Evolutionary conservation across 2,888 invertebrate genomes (phyloP), one percentile per base, ranked within the genome.

Genomic region (Crioceris asparagi): DNA sequence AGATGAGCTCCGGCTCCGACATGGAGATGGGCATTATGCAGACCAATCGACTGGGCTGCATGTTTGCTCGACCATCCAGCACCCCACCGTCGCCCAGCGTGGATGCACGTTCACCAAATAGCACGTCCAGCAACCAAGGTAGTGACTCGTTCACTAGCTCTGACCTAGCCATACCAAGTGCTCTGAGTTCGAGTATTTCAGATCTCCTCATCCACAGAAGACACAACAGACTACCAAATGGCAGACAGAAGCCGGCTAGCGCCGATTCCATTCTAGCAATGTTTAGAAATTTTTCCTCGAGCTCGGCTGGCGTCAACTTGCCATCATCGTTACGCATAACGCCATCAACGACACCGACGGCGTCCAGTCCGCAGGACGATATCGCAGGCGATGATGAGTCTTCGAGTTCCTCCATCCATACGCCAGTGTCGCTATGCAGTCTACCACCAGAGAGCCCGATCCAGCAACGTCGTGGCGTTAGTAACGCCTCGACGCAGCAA

Each of bases 231-330:
- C 51, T 60, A 15, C 59, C 63, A 34, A 65, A 56, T 37, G 64
- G 53, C 53, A 65, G 70, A 31, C 71, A 75, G 46, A 82, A 81
- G 61, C 79, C 80, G 33, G 75, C 82, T 17, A 82, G 81, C 55
- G 83, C 84, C 7, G 84, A 85, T 61, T 83, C 83, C 1, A 79
- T 84, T 46, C 62, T 83, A 43, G 81, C 83, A 7, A 83, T 84
- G 79, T 82, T 84, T 57, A 68, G 79, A 37, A 82, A 79, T 56
- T 80, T 81, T 56, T 77, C 80, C 12, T 72, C 75, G 33, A 73
- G 71, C 39, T 72, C 74, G 3, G 73, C 72, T 27, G 70, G 71
- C 39, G 68, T 68, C 11, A 75, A 75, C 40, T 60, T 73, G 39
- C 71, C 74, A 3, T 72, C 78, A 17, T 77, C 79, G 3, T 68